Percentiles rank a stretch among this genome's conserved stretches.
Evolutionary conservation across 2,888 invertebrate genomes (phyloP).

Genomic region (Watsonalla cultraria): DNA sequence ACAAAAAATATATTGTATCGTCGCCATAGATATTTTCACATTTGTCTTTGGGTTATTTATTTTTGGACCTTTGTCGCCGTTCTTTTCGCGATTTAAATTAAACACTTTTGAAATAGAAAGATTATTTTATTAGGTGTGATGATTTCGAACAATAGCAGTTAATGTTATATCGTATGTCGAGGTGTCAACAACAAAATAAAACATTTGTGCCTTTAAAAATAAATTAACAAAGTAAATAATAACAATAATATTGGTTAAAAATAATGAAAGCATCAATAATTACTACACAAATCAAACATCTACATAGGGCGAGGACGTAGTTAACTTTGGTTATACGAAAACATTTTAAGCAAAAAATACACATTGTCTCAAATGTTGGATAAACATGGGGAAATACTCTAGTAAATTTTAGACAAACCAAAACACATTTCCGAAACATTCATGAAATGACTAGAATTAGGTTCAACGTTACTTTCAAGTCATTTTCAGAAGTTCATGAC

Average conservation of each 20-base stretch:
- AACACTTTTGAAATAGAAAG: slow-evolving; percentile 56
- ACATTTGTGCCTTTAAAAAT: slow-evolving; percentile 74
- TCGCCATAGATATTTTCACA: too few species aligned
- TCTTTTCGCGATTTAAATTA: slow-evolving; percentile 31
- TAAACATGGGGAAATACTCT: too few species aligned
- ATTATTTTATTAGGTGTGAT: slow-evolving; percentile 77
- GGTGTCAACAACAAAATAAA: slow-evolving; percentile 75
- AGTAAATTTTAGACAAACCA: too few species aligned
- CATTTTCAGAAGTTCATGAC: too few species aligned
- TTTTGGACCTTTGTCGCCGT: too few species aligned
- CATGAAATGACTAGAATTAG: too few species aligned
- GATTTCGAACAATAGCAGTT: slow-evolving; percentile 72
- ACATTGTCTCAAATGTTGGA: slow-evolving; percentile 8
- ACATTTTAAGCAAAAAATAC: slow-evolving; percentile 11
- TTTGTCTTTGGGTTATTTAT: too few species aligned
- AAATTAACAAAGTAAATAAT: slow-evolving; percentile 72
- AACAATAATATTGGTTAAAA: slow-evolving; percentile 63
- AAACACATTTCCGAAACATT: too few species aligned
- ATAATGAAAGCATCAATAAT: slow-evolving; percentile 37
- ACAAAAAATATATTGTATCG: too few species aligned
- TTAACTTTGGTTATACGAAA: slow-evolving; percentile 31
- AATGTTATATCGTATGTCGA: slow-evolving; percentile 68
- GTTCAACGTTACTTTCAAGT: too few species aligned
- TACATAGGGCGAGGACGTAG: slow-evolving; percentile 59
- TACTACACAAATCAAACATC: slow-evolving; percentile 54